phyloP scores from a whole-genome alignment of 2,113 vertebrate genomes.

The Nematolebias whitei region DNA sequence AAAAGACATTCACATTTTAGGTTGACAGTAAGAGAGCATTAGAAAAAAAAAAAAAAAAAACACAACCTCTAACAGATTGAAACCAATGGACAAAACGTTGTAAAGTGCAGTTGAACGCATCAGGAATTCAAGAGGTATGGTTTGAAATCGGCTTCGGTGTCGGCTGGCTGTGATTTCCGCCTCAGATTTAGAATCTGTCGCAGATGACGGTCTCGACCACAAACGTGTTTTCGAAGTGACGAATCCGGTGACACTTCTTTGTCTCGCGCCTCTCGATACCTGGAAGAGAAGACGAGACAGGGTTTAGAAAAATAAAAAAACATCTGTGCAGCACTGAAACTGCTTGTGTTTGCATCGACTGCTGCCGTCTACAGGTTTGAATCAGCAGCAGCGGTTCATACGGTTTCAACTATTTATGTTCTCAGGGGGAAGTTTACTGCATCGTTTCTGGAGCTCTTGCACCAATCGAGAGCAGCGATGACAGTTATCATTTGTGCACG shows the following conservation, averaged over 20 bases:
- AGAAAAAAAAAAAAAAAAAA: constrained; percentile 26
- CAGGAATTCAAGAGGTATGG: constrained; percentile 74
- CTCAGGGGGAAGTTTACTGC: constrained; percentile 50
- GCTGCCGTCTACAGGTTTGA: constrained; percentile 1
- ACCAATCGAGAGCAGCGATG: constrained; percentile 39
- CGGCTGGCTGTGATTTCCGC: constrained; percentile 42
- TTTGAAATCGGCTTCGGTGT: constrained; percentile 69
- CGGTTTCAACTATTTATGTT: constrained; percentile 55
- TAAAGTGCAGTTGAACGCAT: constrained; percentile 79
- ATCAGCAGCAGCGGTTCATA: constrained; percentile 22
- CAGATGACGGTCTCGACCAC: constrained; percentile 95
- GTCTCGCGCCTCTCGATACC: constrained; percentile 86
- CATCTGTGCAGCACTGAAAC: constrained; percentile 17
- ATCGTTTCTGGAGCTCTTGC: constrained; percentile 37
- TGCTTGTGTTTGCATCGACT: background rate
- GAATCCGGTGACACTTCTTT: constrained; percentile 86
- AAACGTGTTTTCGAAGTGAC: constrained; percentile 95
- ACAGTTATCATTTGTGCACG: constrained; percentile 41
- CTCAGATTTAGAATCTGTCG: constrained; percentile 73
- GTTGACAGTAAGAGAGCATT: constrained; percentile 16
- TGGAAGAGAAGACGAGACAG: constrained; percentile 55
- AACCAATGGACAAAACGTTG: constrained; percentile 50
- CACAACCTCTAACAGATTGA: too few relatives aligned
- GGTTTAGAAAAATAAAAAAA: constrained; percentile 17
- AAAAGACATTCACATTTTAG: constrained; percentile 34